Conservation (phyloP, 2,797 vertebrate genomes). For the Alauda arvensis region DNA sequence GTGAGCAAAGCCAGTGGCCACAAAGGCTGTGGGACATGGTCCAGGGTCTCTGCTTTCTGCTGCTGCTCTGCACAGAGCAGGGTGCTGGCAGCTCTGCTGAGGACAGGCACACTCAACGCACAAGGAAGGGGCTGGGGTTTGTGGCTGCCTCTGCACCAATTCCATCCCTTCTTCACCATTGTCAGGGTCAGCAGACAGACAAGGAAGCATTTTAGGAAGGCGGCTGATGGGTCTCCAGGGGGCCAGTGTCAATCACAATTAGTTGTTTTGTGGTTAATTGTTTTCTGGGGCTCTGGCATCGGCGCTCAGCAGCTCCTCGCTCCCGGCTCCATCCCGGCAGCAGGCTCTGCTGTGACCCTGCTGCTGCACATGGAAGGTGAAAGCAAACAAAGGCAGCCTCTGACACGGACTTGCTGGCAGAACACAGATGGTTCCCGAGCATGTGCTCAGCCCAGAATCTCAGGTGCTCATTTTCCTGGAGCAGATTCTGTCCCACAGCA, state of each 20-base stretch:
- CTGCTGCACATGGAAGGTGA: not conserved
- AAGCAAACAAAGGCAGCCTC: constrained; percentile 7
- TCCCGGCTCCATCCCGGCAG: constrained; percentile 25
- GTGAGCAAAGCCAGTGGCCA: fast-evolving
- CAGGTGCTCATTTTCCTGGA: not conserved
- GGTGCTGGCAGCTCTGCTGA: not conserved
- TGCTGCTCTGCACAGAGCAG: not conserved
- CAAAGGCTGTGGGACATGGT: not conserved
- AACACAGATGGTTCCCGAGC: not conserved
- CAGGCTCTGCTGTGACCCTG: not conserved
- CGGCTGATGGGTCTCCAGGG: constrained; percentile 53
- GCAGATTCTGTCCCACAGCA: not conserved
- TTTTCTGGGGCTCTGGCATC: constrained; percentile 55
- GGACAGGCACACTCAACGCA: fast-evolving
- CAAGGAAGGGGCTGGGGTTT: not conserved
- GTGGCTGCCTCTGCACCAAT: not conserved
- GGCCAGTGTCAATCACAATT: constrained; percentile 68
- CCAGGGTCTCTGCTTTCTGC: not conserved
- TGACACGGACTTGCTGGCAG: not conserved
- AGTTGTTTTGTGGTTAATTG: constrained; percentile 72
- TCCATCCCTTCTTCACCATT: not conserved
- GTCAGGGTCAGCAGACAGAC: constrained; percentile 55
- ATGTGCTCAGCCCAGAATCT: not conserved
- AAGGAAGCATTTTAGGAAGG: not conserved
- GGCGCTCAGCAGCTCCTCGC: constrained; percentile 20